Percentiles rank a stretch among this genome's conserved stretches.
Conservation (phyloP, 2,797 vertebrate genomes). For the Anomalospiza imberbis region DNA sequence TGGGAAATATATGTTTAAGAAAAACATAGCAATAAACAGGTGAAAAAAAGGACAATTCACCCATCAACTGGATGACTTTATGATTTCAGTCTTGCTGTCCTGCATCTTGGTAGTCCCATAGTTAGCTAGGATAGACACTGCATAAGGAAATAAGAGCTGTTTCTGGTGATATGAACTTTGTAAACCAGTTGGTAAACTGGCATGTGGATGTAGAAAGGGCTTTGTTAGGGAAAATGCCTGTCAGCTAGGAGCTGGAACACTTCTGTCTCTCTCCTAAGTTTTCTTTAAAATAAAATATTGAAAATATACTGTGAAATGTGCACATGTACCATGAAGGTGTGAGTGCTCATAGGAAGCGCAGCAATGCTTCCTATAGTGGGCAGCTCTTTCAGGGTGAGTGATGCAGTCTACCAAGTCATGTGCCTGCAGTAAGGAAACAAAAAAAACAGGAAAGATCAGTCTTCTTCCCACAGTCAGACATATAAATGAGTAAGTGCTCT, state of each 20-base stretch:
- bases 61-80: constrained; percentile 14
- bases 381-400: not conserved
- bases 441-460: not conserved
- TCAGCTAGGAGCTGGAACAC: not conserved
- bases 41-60: constrained; percentile 6
- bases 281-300: not conserved
- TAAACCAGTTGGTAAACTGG: not conserved
- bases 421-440: not conserved
- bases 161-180: not conserved
- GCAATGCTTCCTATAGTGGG: not conserved
- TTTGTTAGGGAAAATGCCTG: not conserved
- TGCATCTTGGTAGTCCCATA: not conserved
- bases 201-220: not conserved
- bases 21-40: constrained; percentile 11
- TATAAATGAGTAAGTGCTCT: not conserved
- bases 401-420: not conserved
- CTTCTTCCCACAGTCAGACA: not conserved
- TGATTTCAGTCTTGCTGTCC: not conserved
- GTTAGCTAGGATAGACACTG: not conserved
- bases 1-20: constrained; percentile 28
- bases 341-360: not conserved
- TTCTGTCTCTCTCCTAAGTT: not conserved
- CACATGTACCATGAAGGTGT: not conserved
- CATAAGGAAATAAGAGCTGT: not conserved
- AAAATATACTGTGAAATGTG: not conserved